phyloP scores from a whole-genome alignment of 1,140 invertebrate genomes.

The Lineus longissimus region DNA sequence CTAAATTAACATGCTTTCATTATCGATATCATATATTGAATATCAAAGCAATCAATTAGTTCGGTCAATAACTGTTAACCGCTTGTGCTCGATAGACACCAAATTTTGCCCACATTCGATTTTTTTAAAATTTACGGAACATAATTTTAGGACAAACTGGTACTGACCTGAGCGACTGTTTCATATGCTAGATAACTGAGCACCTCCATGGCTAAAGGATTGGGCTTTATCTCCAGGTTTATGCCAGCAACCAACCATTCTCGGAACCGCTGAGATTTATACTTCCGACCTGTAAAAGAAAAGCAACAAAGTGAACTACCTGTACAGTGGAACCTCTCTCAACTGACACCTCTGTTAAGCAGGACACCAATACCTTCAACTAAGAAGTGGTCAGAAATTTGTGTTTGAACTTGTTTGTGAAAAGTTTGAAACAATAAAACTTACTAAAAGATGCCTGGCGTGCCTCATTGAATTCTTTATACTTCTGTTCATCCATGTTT shows the following conservation, averaged over 20 bases:
- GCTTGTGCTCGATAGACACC: not conserved
- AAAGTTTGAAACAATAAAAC: slow-evolving; percentile 9
- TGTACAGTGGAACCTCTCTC: not conserved
- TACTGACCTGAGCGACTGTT: slow-evolving; percentile 62
- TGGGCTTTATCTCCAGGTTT: slow-evolving; percentile 56
- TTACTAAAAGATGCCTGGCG: slow-evolving; percentile 52
- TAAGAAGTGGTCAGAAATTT: too few relatives aligned
- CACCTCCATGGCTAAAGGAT: slow-evolving; percentile 57
- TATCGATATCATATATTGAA: too few relatives aligned
- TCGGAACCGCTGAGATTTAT: slow-evolving; percentile 55
- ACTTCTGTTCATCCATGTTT: slow-evolving; percentile 43
- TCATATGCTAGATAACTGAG: slow-evolving; percentile 66
- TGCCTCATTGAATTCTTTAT: slow-evolving; percentile 54
- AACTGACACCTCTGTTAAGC: too few relatives aligned
- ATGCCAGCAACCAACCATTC: slow-evolving; percentile 57
- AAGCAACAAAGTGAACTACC: not conserved
- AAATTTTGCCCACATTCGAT: too few relatives aligned
- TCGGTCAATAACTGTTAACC: not conserved
- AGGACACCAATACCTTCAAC: too few relatives aligned
- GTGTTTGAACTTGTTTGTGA: not conserved
- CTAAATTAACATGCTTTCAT: too few relatives aligned
- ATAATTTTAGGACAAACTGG: not conserved
- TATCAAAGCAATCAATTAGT: too few relatives aligned
- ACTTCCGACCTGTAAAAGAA: slow-evolving; percentile 50
- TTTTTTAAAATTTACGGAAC: too few relatives aligned